phyloP scores from a whole-genome alignment of 2,888 invertebrate genomes.

The Drosophila emarginata region DNA sequence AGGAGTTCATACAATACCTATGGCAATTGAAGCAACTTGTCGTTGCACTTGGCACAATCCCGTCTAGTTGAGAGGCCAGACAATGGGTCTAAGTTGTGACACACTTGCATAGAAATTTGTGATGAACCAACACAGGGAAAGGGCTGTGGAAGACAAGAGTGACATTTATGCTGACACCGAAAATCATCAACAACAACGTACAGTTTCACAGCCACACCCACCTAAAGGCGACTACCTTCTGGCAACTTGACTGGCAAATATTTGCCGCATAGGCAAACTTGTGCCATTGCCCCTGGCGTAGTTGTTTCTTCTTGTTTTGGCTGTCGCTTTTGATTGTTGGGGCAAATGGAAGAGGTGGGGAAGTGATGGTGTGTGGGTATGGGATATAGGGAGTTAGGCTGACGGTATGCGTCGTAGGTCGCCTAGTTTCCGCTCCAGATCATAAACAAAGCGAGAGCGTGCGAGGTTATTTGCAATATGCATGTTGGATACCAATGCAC shows the following conservation, averaged over 20 bases:
- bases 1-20: slow-evolving; percentile 15
- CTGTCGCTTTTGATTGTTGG: slow-evolving; percentile 19
- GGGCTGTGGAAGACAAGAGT: slow-evolving; percentile 18
- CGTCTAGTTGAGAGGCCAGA: not conserved
- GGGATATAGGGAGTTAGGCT: not conserved
- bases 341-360: not conserved
- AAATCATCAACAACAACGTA: slow-evolving; percentile 62
- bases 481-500: slow-evolving; percentile 33
- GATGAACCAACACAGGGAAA: not conserved
- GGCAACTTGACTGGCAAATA: slow-evolving; percentile 59
- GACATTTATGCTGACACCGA: slow-evolving; percentile 72
- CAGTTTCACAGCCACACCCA: slow-evolving; percentile 6
- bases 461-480: slow-evolving; percentile 31
- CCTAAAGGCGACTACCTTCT: slow-evolving; percentile 15
- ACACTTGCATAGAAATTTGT: slow-evolving; percentile 6
- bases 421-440: slow-evolving; percentile 71
- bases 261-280: slow-evolving; percentile 65
- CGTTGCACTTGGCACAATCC: slow-evolving; percentile 28
- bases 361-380: not conserved
- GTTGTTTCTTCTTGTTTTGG: not conserved
- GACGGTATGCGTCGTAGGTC: slow-evolving; percentile 27
- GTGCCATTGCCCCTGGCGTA: slow-evolving; percentile 49
- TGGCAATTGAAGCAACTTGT: slow-evolving; percentile 39
- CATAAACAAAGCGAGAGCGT: slow-evolving; percentile 64
- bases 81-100: slow-evolving; percentile 12